Conservation (phyloP, 2,797 vertebrate species). For the Macroramphosus scolopax region DNA sequence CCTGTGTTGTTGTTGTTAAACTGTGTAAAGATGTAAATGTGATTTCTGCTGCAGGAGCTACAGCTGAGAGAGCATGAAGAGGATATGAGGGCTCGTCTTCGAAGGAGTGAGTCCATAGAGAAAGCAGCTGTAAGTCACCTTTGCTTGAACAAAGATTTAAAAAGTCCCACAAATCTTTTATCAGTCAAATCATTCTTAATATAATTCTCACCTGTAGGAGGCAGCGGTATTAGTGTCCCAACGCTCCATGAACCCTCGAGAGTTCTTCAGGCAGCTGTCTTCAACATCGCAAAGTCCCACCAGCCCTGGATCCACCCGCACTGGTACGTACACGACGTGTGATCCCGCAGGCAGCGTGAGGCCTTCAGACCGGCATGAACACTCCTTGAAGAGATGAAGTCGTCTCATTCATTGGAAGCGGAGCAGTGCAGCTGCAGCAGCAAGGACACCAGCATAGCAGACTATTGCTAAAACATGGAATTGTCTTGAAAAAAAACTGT, state of each 20-base stretch:
- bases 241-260: conserved; percentile 80
- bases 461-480: too few species aligned
- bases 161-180: too few species aligned
- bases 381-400: too few species aligned
- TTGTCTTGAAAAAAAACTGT: too few species aligned
- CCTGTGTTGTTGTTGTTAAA: background rate
- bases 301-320: conserved; percentile 69
- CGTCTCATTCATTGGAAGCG: too few species aligned
- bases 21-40: background rate
- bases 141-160: too few species aligned
- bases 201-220: conserved; percentile 68
- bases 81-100: conserved; percentile 75
- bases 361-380: too few species aligned
- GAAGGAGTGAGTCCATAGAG: conserved; percentile 81
- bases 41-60: conserved; percentile 68
- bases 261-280: conserved; percentile 84
- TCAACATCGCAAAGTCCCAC: conserved; percentile 69
- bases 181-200: background rate
- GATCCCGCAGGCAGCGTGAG: too few species aligned
- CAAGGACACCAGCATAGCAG: too few species aligned
- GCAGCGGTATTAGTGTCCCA: conserved; percentile 82
- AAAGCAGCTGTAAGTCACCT: conserved; percentile 84
- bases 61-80: conserved; percentile 84
- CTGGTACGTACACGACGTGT: conserved; percentile 57
- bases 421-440: too few species aligned